Conservation (phyloP, 1,140 invertebrate species). For the Nomia melanderi region DNA sequence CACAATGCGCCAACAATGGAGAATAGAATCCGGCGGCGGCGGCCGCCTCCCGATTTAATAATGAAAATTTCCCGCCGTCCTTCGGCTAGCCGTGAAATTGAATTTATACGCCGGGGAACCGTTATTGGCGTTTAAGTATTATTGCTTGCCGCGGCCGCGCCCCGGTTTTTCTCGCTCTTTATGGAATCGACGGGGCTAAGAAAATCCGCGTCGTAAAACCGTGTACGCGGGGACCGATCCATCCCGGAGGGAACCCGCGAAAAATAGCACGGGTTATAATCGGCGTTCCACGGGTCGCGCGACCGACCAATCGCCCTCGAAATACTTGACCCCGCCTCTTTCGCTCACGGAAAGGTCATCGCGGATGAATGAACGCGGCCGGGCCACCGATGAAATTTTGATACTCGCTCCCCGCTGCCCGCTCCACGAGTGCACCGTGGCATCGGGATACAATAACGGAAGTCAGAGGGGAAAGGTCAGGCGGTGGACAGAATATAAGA, state of each 20-base stretch:
- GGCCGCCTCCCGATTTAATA: slow-evolving; percentile 52
- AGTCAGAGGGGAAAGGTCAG: not conserved
- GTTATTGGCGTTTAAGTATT: slow-evolving; percentile 47
- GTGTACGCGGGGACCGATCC: too few relatives aligned
- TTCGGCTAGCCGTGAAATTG: slow-evolving; percentile 38
- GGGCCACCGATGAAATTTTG: not conserved
- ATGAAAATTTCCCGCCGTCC: slow-evolving; percentile 56
- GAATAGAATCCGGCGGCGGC: slow-evolving; percentile 44
- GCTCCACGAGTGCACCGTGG: too few relatives aligned
- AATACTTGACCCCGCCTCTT: not conserved
- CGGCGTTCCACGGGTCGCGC: not conserved
- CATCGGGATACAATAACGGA: not conserved
- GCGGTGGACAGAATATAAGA: not conserved
- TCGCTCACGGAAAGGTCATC: too few relatives aligned
- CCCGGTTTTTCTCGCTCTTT: not conserved
- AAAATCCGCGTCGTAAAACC: too few relatives aligned
- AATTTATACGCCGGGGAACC: slow-evolving; percentile 28
- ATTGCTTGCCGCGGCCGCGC: slow-evolving; percentile 2
- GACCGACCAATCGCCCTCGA: too few relatives aligned
- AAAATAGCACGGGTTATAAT: not conserved
- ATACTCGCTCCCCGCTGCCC: not conserved
- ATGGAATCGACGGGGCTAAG: too few relatives aligned
- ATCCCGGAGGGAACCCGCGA: not conserved
- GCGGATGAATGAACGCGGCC: not conserved
- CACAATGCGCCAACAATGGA: slow-evolving; percentile 55